A percentile compares a stretch with the other conserved stretches of the same genome.
Evolutionary conservation across 2,888 invertebrate species (phyloP).

Genomic region (Amaurobius ferox): DNA sequence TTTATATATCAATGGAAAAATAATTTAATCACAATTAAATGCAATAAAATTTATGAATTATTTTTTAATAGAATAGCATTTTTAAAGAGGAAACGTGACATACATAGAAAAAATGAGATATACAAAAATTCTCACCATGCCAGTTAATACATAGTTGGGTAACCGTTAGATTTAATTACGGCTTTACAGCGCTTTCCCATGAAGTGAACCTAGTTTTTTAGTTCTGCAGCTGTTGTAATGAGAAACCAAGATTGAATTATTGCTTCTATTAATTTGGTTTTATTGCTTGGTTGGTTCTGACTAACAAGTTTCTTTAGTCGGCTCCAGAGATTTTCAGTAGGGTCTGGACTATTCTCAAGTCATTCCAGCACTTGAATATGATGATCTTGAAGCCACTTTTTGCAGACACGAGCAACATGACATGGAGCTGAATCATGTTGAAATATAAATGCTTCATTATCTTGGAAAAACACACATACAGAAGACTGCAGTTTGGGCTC

Average conservation of each 20-base stretch:
- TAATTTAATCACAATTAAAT: background rate
- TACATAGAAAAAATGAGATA: background rate
- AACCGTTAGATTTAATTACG: no score
- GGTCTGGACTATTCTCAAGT: slow-evolving; percentile 10
- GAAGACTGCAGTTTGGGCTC: slow-evolving; percentile 20
- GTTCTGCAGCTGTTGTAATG: background rate
- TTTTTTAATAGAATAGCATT: slow-evolving; percentile 12
- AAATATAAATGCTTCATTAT: background rate
- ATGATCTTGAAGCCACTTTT: background rate
- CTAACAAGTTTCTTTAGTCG: background rate
- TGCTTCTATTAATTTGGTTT: slow-evolving; percentile 21
- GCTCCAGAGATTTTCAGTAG: slow-evolving; percentile 18
- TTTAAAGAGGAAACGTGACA: background rate
- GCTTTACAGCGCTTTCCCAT: slow-evolving; percentile 1
- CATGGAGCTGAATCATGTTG: background rate
- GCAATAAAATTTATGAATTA: background rate
- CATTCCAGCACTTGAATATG: slow-evolving; percentile 15
- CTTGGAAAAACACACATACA: background rate
- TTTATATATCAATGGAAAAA: no score
- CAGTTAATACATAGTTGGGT: background rate
- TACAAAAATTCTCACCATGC: background rate
- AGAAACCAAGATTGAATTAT: background rate
- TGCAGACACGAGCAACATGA: background rate
- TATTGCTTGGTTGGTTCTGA: slow-evolving; percentile 6
- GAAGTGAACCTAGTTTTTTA: slow-evolving; percentile 5